Evolutionary conservation across 2,797 vertebrate genomes (phyloP).

Genomic region (Platyrinchus mystaceus): DNA sequence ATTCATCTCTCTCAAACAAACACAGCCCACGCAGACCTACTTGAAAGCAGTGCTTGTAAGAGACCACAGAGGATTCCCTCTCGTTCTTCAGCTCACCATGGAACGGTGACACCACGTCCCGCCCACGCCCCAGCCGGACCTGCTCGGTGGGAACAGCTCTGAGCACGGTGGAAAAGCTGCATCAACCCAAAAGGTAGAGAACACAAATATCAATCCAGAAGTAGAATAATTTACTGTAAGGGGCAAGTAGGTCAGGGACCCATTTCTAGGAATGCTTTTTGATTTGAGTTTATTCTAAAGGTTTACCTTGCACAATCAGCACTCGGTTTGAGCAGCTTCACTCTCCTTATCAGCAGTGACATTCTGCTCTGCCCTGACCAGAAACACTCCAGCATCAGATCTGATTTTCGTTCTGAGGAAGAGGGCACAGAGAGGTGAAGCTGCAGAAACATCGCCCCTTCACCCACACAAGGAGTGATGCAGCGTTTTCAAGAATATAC

Average conservation of each 20-base stretch:
- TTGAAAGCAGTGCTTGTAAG: slow-evolving; percentile 66
- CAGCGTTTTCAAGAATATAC: not conserved
- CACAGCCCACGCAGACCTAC: slow-evolving; percentile 56
- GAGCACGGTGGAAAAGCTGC: slow-evolving; percentile 65
- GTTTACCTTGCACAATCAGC: slow-evolving; percentile 29
- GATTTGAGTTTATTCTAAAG: slow-evolving; percentile 35
- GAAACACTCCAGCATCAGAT: not conserved
- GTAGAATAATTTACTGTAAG: slow-evolving; percentile 76
- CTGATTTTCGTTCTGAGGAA: slow-evolving; percentile 5
- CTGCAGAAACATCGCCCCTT: not conserved
- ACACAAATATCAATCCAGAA: slow-evolving; percentile 40
- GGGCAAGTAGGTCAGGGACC: slow-evolving; percentile 25
- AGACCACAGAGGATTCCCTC: slow-evolving; percentile 79
- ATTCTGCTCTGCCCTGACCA: not conserved
- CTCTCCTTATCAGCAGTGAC: slow-evolving; percentile 25
- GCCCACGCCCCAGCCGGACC: not conserved
- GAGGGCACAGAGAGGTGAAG: not conserved
- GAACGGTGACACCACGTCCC: slow-evolving; percentile 60
- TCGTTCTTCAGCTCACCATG: slow-evolving; percentile 40
- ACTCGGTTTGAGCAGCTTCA: not conserved
- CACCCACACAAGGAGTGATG: slow-evolving; percentile 3
- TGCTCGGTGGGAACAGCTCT: slow-evolving; percentile 62
- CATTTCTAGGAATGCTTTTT: slow-evolving; percentile 73
- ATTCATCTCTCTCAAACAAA: slow-evolving; percentile 65
- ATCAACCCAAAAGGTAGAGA: slow-evolving; percentile 36